Evolutionary conservation across 2,888 invertebrate genomes (phyloP), one percentile per base, ranked within the genome.

Genomic region (Aporophyla nigra): DNA sequence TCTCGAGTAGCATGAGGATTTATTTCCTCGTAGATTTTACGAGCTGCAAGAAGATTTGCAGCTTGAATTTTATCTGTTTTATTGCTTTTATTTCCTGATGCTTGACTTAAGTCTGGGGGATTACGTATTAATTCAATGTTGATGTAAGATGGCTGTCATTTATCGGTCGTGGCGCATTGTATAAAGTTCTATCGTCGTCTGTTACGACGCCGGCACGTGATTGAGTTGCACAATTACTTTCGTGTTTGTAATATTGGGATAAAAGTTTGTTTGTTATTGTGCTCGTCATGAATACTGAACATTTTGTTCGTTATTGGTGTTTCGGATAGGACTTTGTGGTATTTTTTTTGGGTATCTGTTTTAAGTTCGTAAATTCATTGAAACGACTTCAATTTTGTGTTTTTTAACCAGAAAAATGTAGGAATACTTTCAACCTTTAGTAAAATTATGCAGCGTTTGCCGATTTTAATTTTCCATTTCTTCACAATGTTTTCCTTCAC

Each of bases 211-310:
- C 3, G 62, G 68, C 10, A 87, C 87, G 87, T 86, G 86, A 72
- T 85, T 68, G 54, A 69, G 69, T 77, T 86, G 51, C 82, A 56
- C 59, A 85, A 85, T 77, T 68, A 87, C 85, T 87, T 86, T 79
- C 67, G 53, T 85, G 75, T 82, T 87, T 63, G 62, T 71, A 82
- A 82, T 86, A 85, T 85, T 74, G 65, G 74, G 74, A 82, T 77
- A 71, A 72, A 86, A 86, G 70, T 86, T 87, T 71, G 78, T 78
- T 58, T 81, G 59, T 53, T 62, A 82, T 74, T 72, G 81, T 59
- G 81, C 82, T 68, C 79, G 75, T 74, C 63, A 76, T 78, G 82
- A 84, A 85, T 86, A 76, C 77, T 40, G 75, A 79, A 53, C 56
- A 58, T 40, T 59, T 6, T 68, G 66, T 66, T 75, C 33, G 63